phyloP scores from a whole-genome alignment of 2,888 invertebrate genomes.

The Drosophila niveifrons region DNA sequence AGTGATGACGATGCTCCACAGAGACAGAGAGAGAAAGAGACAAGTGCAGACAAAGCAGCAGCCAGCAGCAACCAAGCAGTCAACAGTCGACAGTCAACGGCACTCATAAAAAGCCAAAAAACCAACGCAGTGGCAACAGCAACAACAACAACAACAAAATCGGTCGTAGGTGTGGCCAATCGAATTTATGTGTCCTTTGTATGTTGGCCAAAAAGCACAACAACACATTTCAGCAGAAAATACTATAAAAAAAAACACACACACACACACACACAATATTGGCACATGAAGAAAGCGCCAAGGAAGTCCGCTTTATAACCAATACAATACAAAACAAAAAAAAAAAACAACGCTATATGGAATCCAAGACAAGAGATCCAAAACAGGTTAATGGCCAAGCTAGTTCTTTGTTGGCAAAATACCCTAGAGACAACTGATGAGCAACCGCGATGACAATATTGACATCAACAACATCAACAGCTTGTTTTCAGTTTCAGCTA shows the following conservation, averaged over 20 bases:
- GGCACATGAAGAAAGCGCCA: slow-evolving; percentile 29
- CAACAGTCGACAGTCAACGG: slow-evolving; percentile 32
- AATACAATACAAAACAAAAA: slow-evolving; percentile 7
- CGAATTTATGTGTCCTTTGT: slow-evolving; percentile 73
- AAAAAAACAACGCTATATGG: slow-evolving; percentile 8
- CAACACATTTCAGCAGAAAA: slow-evolving; percentile 4
- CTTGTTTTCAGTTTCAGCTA: not conserved
- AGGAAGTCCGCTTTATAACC: slow-evolving; percentile 35
- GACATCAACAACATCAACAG: not conserved
- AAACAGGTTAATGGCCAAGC: slow-evolving; percentile 61
- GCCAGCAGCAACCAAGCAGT: slow-evolving; percentile 27
- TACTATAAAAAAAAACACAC: slow-evolving; percentile 23
- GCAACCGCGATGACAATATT: not conserved
- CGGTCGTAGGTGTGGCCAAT: slow-evolving; percentile 47
- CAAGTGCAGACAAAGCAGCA: slow-evolving; percentile 33
- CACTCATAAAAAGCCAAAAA: slow-evolving; percentile 62
- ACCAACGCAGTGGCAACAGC: slow-evolving; percentile 21
- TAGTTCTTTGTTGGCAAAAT: slow-evolving; percentile 36
- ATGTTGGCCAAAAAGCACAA: slow-evolving; percentile 30
- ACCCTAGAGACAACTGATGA: slow-evolving; percentile 1
- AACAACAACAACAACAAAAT: slow-evolving; percentile 2
- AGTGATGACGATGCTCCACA: slow-evolving; percentile 32
- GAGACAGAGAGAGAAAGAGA: slow-evolving; percentile 3
- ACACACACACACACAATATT: slow-evolving; percentile 18
- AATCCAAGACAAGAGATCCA: slow-evolving; percentile 26